Conservation (phyloP, 2,888 invertebrate species). For the Operophtera brumata region DNA sequence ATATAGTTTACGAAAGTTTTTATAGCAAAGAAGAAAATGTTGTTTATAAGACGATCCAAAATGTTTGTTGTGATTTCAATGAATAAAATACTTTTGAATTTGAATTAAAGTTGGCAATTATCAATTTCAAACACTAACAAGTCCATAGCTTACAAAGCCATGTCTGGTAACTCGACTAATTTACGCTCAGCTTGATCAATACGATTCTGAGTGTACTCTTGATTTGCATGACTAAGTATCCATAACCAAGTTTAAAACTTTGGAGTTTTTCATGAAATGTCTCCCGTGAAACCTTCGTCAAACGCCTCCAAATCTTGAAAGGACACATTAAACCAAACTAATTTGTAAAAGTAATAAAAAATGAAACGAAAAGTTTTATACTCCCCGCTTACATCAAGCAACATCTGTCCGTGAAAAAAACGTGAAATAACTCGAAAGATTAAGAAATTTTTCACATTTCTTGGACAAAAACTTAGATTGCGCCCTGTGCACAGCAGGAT, state of each 20-base stretch:
- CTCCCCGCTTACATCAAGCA: conserved; percentile 48
- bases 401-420: conserved; percentile 55
- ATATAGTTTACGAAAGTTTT: too few relatives aligned
- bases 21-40: too few relatives aligned
- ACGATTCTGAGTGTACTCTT: too few relatives aligned
- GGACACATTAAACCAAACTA: conserved; percentile 33
- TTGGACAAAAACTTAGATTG: conserved; percentile 16
- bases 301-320: conserved; percentile 19
- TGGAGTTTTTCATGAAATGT: background rate
- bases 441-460: conserved; percentile 43
- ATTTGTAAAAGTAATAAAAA: conserved; percentile 50
- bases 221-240: too few relatives aligned
- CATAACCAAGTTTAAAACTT: background rate
- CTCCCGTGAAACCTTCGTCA: conserved; percentile 5
- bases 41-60: too few relatives aligned
- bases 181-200: too few relatives aligned
- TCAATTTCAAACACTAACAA: too few relatives aligned
- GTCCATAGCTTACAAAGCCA: too few relatives aligned
- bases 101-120: too few relatives aligned
- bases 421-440: conserved; percentile 47
- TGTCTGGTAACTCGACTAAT: too few relatives aligned
- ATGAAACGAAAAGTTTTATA: conserved; percentile 54
- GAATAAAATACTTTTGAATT: too few relatives aligned
- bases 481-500: conserved; percentile 23
- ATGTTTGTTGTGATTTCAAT: too few relatives aligned